These are phyloP conservation scores for Portevinia maculata DNA, from an alignment of 2,888 invertebrate genomes.

Conservation along the genomic window DNA sequence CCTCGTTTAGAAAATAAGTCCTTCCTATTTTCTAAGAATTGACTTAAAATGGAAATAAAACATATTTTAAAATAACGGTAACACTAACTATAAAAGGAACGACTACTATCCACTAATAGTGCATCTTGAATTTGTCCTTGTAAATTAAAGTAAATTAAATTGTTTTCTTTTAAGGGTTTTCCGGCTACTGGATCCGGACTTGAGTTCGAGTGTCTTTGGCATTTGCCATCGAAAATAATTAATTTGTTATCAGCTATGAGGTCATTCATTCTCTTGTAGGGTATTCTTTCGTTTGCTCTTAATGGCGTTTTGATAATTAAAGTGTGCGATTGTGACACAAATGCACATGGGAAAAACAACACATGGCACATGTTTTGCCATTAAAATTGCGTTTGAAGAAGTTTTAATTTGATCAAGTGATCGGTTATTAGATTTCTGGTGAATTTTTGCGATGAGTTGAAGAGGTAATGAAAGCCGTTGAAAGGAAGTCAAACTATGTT, in stretches of 20 bases:
- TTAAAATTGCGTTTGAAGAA: background rate
- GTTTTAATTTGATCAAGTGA: background rate
- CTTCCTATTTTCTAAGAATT: no score
- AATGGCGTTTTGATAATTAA: constrained; percentile 24
- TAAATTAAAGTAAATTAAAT: constrained; percentile 65
- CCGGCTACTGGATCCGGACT: background rate
- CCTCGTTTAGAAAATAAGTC: no score
- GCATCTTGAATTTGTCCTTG: no score
- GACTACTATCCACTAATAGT: no score
- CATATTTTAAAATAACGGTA: no score
- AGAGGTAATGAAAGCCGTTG: no score
- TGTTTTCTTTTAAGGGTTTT: constrained; percentile 33
- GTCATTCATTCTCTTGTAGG: constrained; percentile 2
- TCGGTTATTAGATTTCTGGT: background rate
- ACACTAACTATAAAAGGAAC: no score
- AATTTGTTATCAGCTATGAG: constrained; percentile 68
- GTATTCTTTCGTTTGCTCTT: background rate
- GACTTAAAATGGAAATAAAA: no score
- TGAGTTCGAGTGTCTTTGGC: constrained; percentile 32
- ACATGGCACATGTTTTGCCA: constrained; percentile 7
- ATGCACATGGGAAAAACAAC: constrained; percentile 9
- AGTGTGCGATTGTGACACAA: constrained; percentile 18
- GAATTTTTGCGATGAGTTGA: background rate
- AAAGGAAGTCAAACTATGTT: no score
- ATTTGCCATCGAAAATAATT: constrained; percentile 44